Evolutionary conservation across 2,113 vertebrate species (phyloP), one percentile per base, ranked within the genome.

Genomic region (Heterotilapia buettikoferi): DNA sequence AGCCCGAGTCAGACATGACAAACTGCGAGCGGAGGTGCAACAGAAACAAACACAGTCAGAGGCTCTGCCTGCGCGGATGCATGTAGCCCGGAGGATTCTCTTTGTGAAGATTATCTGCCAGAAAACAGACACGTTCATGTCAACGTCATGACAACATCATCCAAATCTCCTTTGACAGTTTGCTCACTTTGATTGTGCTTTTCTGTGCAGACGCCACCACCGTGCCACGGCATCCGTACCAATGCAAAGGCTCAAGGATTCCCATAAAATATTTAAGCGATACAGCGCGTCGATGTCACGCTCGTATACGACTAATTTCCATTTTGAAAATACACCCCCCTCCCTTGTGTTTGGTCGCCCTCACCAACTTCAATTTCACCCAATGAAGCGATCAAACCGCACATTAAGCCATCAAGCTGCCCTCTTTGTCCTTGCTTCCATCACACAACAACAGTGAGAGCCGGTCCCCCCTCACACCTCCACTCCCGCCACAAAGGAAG

Each of bases 31-130:
- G 53, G 91, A 92, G 93, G 92, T 84, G 92, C 93, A 59, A 52
- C 83, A 80, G 90, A 93, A 89, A 89, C 89, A 92, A 90, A 90
- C 92, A 84, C 63, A 56, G 86, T 53, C 87, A 53, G 90, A 50
- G 81, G 86, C 61, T 50, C 18, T 31, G 90, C 47, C 81, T 80
- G 88, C 29, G 84, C 88, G 45, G 79, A 40, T 26, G 90, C 84
- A 3, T 68, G 90, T 86, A 79, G 91, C 89, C 92, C 73, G 18
- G 85, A 93, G 91, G 92, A 90, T 82, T 73, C 85, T 89, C 91
- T 94, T 91, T 94, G 92, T 91, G 92, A n/a, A 92, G 93, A 93
- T 94, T 94, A 95, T 95, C 91, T 91, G 92, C 73, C 91, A 80
- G 89, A 73, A 85, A 94, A 82, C 92, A 94, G 93, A 86, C 92